phyloP scores from a whole-genome alignment of 2,888 invertebrate species.

The Caenorhabditis macrosperma region DNA sequence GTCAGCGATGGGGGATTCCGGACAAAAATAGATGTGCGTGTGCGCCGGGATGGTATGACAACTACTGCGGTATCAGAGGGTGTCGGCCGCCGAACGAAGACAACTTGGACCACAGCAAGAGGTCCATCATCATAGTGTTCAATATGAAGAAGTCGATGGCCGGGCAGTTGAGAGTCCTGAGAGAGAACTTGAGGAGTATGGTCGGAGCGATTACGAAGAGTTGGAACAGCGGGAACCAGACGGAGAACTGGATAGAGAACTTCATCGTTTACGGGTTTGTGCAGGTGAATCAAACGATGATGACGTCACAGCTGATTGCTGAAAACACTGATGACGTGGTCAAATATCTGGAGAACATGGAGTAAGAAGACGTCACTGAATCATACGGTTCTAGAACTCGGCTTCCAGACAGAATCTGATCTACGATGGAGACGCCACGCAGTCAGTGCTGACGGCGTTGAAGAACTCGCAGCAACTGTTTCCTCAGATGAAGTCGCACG shows the following conservation, averaged over 20 bases:
- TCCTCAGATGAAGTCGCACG: constrained; percentile 17
- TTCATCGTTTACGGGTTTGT: constrained; percentile 38
- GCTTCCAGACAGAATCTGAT: neutral
- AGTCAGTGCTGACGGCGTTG: constrained; percentile 24
- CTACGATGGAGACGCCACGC: constrained; percentile 12
- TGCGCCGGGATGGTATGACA: constrained; percentile 62
- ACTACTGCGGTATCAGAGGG: constrained; percentile 57
- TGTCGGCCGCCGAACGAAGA: constrained; percentile 58
- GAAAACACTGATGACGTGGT: constrained; percentile 15
- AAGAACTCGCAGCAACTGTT: constrained; percentile 28
- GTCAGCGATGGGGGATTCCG: constrained; percentile 55
- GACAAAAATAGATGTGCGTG: constrained; percentile 56
- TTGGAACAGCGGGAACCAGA: constrained; percentile 14
- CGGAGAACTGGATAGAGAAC: constrained; percentile 33
- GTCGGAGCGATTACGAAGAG: constrained; percentile 4
- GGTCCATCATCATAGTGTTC: constrained; percentile 51
- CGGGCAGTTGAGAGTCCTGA: constrained; percentile 24
- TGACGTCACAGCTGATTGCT: neutral
- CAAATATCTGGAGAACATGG: neutral
- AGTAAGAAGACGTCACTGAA: neutral
- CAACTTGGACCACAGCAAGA: constrained; percentile 37
- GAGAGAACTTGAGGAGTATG: constrained; percentile 12
- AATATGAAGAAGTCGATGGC: constrained; percentile 49
- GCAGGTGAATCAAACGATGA: neutral
- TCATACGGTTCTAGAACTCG: neutral